Base-by-base conservation (phyloP, 2,113 vertebrate species). In the Lepisosteus osseus region DNA sequence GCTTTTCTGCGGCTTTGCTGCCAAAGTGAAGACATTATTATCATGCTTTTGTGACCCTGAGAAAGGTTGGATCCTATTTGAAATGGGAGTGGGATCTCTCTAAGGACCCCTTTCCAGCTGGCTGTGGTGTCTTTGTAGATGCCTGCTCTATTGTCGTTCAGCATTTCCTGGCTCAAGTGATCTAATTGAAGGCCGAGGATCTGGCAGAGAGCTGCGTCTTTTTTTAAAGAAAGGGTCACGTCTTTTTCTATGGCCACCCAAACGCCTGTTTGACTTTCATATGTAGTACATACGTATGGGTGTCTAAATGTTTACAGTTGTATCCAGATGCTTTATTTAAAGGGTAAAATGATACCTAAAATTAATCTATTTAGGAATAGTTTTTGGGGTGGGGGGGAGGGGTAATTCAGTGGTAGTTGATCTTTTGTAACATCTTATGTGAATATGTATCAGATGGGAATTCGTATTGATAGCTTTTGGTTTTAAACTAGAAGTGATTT, bases 1-100 rank as follows among this genome's bases (percentile, higher is more conserved):
- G 81, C 81, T 91, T 94, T 91, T 92, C 90, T 86, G 88, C 90
- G 29, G 91, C 81, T 85, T 90, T 90, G 83, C 86, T 89, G 88
- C 88, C 88, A 89, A 88, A 89, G 84, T 74, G 75, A 78, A 85
- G 79, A 79, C 72, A 57, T 74, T 9, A n/a, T 11, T 44, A 76
- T 29, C 72, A 7, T 79, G 56, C 2, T 14, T 12, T n/a, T n/a
- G 56, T 78, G 80, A 77, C 78, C 74, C 68, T 79, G 75, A 71
- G 67, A 68, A 73, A 67, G 76, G 78, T 79, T 81, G 76, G 76
- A 84, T 71, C 82, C 84, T 87, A 84, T 86, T 89, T 81, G 78
- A 75, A 73, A 44, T 69, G 75, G 15, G 75, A 75, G 74, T 75
- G 77, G 76, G 72, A 7, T 8, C 17, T 13, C 29, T 55, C 7